Evolutionary conservation across 2,797 vertebrate genomes (phyloP), one percentile per base, ranked within the genome.

Genomic region (Sebastiscus tertius): DNA sequence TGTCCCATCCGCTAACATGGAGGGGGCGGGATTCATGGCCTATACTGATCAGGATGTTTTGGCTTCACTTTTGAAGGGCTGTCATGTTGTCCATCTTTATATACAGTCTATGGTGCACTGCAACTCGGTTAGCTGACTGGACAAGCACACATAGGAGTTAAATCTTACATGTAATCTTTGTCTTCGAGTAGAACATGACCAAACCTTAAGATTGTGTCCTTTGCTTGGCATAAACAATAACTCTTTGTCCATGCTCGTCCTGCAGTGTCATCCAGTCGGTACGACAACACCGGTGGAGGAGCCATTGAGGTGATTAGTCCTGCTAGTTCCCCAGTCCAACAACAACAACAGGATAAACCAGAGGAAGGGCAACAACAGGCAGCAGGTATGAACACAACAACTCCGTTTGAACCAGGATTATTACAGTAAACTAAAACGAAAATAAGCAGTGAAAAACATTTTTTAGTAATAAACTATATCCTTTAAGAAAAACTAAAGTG

Each of bases 241-340:
- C 27, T 66, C 1, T 74, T 36, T 71, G 31, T 72, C 66, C 14
- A 27, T 58, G 39, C 13, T 74, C 73, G 18, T 71, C 36, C n/a
- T 79, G 26, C 84, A 96, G 99, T 99, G 88, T 96, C 98, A 70
- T 97, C 98, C 63, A 97, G 93, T 90, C 97, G 98, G 33, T 99
- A 98, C 81, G 99, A 99, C 75, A 93, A 96, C 84, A 92, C 92
- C 0, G 87, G 96, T 71, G 94, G 95, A 79, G 97, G 97, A 84
- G 96, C 97, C 77, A 98, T 99, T 61, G 99, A 99, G 92, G 98
- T 99, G 85, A 98, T 99, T 62, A 99, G 98, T 85, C 99, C 99
- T 64, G 97, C 97, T 79, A 97, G 91, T 92, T 99, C 99, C 11
- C 99, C 99, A 13, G 96, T 96, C 39, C 98, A 96, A 6, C 69